A percentile compares a stretch with the other conserved stretches of the same genome.
These are phyloP conservation scores for Saccopteryx leptura DNA, from an alignment of 2,113 vertebrate species.

Conservation along the genomic window DNA sequence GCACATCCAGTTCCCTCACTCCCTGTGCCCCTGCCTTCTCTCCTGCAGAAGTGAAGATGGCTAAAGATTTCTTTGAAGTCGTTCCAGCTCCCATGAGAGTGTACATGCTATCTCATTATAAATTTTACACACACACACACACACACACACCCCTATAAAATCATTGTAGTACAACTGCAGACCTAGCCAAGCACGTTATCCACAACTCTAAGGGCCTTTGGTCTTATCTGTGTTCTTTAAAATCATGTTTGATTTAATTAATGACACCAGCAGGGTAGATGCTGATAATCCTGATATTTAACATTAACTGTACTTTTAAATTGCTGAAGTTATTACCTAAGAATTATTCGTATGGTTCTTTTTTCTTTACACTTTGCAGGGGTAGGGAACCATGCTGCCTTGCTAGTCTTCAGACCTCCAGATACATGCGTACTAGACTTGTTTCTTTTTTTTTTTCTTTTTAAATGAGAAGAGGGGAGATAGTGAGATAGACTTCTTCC, in stretches of 20 bases:
- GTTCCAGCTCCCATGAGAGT: background rate
- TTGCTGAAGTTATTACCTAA: background rate
- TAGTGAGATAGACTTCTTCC: too few species aligned
- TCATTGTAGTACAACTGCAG: background rate
- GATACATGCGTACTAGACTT: background rate
- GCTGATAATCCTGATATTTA: background rate
- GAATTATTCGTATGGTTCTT: background rate
- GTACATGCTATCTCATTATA: background rate
- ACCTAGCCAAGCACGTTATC: background rate
- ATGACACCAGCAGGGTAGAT: background rate
- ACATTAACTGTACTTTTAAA: background rate
- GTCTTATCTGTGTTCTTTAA: conserved; percentile 23
- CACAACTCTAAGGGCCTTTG: background rate
- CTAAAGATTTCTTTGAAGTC: conserved; percentile 71
- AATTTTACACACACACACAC: background rate
- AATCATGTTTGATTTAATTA: conserved; percentile 50
- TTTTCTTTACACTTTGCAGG: background rate
- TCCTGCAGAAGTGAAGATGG: background rate
- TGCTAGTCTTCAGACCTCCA: background rate
- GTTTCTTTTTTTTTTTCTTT: too few species aligned
- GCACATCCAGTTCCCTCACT: background rate
- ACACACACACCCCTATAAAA: background rate
- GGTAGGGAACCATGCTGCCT: background rate
- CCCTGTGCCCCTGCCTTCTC: background rate
- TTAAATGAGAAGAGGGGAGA: too few species aligned